A percentile compares a stretch with the other conserved stretches of the same genome.
phyloP scores from a whole-genome alignment of 2,113 vertebrate species.

The Rhodinocichla rosea region DNA sequence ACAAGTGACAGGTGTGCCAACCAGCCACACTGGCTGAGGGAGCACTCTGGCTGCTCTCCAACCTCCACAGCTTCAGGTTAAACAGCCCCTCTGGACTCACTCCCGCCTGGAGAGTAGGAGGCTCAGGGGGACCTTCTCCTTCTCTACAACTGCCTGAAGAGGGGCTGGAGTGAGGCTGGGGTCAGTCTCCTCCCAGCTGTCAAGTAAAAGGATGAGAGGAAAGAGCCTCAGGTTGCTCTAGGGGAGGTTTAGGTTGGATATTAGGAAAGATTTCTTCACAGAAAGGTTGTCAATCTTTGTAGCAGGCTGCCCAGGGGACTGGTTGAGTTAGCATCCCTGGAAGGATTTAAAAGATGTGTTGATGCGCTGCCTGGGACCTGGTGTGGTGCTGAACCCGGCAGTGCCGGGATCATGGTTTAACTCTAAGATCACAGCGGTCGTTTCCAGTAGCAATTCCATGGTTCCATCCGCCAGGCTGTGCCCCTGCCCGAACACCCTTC shows the following conservation, averaged over 20 bases:
- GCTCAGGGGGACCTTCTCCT: not conserved
- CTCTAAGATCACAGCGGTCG: fast-evolving
- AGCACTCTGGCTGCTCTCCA: not conserved
- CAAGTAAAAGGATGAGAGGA: not conserved
- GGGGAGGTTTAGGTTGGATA: not conserved
- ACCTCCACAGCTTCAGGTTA: not conserved
- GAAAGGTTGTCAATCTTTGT: not conserved
- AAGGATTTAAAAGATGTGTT: not conserved
- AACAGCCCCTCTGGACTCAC: not conserved
- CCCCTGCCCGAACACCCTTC: not conserved
- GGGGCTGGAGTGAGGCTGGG: not conserved
- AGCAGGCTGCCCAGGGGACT: not conserved
- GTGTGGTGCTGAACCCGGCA: not conserved
- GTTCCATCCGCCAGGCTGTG: fast-evolving
- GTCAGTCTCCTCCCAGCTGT: not conserved
- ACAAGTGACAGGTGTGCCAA: too few relatives aligned
- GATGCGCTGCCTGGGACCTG: too few relatives aligned
- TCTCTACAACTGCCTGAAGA: not conserved
- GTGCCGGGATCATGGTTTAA: fast-evolving
- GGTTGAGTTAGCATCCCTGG: not conserved
- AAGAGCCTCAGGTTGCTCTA: not conserved
- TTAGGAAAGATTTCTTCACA: not conserved
- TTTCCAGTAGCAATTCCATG: not conserved
- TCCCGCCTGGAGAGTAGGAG: not conserved
- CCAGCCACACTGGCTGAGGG: too few relatives aligned